Evolutionary conservation across 1,140 invertebrate species (phyloP).

Genomic region (Aphaenogaster floridana): DNA sequence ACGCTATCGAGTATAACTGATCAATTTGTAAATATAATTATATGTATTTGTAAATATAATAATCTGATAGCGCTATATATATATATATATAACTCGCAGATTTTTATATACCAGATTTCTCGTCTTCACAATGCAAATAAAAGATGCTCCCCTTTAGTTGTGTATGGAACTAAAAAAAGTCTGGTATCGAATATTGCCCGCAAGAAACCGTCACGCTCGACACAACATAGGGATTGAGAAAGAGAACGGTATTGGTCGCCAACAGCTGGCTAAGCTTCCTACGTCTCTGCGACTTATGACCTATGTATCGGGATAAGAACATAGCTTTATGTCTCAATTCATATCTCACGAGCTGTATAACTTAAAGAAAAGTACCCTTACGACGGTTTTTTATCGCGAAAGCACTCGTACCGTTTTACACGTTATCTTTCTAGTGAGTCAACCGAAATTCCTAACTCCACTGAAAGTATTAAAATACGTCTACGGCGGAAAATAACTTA

Average conservation of each 20-base stretch:
- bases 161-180: background rate
- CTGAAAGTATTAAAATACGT: background rate
- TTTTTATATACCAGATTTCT: background rate
- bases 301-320: conserved; percentile 11
- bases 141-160: background rate
- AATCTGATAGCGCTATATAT: background rate
- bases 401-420: background rate
- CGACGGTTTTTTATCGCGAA: background rate
- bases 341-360: background rate
- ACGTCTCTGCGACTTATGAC: conserved; percentile 4
- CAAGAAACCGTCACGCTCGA: conserved; percentile 7
- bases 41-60: conserved; percentile 12
- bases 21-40: conserved; percentile 7
- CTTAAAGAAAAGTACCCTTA: background rate
- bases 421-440: background rate
- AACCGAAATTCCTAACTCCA: background rate
- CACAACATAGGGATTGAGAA: conserved; percentile 20
- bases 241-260: background rate
- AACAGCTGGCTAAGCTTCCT: conserved; percentile 27
- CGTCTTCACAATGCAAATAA: background rate
- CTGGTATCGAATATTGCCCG: background rate
- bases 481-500: background rate
- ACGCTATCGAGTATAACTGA: background rate
- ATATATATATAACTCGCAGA: background rate
- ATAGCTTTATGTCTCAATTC: conserved; percentile 11